These are phyloP conservation scores for Hirudo medicinalis DNA, from an alignment of 1,140 invertebrate genomes.

Conservation along the genomic window DNA sequence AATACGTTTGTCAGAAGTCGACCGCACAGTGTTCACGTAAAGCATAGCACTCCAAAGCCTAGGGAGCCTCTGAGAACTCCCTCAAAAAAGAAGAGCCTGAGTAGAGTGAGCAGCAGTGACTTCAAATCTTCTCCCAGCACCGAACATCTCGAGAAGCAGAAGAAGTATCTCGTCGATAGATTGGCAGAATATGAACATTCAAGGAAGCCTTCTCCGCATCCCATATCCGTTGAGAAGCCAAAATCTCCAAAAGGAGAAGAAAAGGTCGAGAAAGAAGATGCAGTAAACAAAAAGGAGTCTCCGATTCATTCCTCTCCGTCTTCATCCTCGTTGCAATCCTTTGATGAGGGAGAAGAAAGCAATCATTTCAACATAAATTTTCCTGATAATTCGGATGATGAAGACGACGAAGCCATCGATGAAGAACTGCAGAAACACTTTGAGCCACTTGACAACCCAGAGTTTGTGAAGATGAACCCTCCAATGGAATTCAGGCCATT, in stretches of 20 bases:
- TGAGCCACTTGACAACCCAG: no score
- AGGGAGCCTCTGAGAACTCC: background rate
- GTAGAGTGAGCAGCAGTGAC: background rate
- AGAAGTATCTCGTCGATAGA: conserved; percentile 7
- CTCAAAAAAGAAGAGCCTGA: background rate
- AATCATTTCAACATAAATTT: background rate
- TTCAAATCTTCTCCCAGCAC: background rate
- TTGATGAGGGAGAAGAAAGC: background rate
- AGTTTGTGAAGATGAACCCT: no score
- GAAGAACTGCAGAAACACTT: no score
- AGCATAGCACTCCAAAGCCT: background rate
- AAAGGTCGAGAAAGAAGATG: background rate
- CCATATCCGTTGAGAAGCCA: no score
- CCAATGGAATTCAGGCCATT: no score
- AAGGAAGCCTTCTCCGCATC: background rate
- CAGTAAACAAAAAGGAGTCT: background rate
- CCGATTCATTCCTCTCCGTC: background rate
- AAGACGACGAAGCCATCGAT: background rate
- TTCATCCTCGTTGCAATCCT: background rate
- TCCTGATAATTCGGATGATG: background rate
- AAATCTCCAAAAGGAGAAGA: background rate
- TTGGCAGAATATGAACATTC: background rate
- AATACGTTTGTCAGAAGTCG: no score
- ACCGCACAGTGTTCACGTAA: background rate
- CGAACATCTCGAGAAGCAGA: conserved; percentile 1